Percentiles rank a stretch among this genome's conserved stretches.
Evolutionary conservation across 2,113 vertebrate species (phyloP).

Genomic region (Grantiella picta): DNA sequence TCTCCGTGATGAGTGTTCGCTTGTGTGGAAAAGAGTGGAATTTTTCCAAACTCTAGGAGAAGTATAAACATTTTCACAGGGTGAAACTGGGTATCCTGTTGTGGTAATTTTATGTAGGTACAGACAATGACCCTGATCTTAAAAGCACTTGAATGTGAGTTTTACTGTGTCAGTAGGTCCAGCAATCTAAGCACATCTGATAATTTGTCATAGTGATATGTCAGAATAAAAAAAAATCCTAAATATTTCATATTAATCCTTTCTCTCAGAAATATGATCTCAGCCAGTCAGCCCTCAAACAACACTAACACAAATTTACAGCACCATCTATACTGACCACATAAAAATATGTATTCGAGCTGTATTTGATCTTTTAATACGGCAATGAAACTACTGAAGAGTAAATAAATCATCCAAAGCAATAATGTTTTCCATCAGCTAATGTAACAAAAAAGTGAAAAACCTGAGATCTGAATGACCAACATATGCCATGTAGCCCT

Average conservation of each 20-base stretch:
- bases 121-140: background rate
- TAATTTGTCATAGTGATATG: background rate
- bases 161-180: background rate
- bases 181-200: background rate
- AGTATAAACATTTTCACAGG: background rate
- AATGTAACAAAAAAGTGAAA: background rate
- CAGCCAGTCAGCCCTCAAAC: background rate
- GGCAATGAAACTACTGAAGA: background rate
- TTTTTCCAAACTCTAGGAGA: slow-evolving; percentile 66
- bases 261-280: background rate
- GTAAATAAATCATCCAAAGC: background rate
- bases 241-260: background rate
- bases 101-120: background rate
- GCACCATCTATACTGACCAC: background rate
- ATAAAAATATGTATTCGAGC: background rate
- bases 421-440: background rate
- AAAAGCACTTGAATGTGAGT: background rate
- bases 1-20: slow-evolving; percentile 24
- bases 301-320: background rate
- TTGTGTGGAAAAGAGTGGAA: slow-evolving; percentile 55
- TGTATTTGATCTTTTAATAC: background rate
- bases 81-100: background rate
- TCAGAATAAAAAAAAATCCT: background rate
- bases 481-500: background rate
- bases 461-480: background rate